These are phyloP conservation scores for Trichomycterus rosablanca DNA, from an alignment of 2,113 vertebrate genomes.

Conservation along the genomic window DNA sequence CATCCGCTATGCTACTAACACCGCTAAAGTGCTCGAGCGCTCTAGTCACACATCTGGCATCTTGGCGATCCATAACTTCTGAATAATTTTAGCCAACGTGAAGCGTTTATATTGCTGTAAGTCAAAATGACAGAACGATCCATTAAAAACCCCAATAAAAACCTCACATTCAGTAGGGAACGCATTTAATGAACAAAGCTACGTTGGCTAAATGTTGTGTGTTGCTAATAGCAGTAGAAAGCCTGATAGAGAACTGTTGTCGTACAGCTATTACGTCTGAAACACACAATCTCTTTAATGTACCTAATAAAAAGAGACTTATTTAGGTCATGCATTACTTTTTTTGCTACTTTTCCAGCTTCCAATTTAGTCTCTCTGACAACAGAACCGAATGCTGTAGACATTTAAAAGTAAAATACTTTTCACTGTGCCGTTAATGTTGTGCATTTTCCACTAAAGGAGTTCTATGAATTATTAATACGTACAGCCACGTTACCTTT, in stretches of 20 bases:
- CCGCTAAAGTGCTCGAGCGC: no score
- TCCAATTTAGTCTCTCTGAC: no score
- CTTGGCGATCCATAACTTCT: neutral
- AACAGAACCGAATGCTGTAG: no score
- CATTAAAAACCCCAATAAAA: constrained; percentile 4
- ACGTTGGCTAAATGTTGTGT: neutral
- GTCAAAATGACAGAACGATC: neutral
- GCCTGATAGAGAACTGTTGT: neutral
- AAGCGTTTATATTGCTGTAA: neutral
- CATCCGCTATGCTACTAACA: neutral
- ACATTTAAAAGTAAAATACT: neutral
- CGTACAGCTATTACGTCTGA: neutral
- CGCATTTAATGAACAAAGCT: constrained; percentile 6
- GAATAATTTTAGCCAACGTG: neutral
- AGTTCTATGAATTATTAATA: constrained; percentile 6
- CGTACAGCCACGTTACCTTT: neutral
- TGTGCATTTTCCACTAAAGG: constrained; percentile 3
- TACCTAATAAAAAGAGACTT: neutral
- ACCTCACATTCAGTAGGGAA: neutral
- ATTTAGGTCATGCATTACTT: neutral
- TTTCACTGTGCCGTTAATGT: no score
- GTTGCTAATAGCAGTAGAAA: neutral
- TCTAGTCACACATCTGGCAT: no score
- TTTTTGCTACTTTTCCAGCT: no score
- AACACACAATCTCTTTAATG: neutral